Conservation (phyloP, 2,113 vertebrate genomes). For the Aspidoscelis tigris region DNA sequence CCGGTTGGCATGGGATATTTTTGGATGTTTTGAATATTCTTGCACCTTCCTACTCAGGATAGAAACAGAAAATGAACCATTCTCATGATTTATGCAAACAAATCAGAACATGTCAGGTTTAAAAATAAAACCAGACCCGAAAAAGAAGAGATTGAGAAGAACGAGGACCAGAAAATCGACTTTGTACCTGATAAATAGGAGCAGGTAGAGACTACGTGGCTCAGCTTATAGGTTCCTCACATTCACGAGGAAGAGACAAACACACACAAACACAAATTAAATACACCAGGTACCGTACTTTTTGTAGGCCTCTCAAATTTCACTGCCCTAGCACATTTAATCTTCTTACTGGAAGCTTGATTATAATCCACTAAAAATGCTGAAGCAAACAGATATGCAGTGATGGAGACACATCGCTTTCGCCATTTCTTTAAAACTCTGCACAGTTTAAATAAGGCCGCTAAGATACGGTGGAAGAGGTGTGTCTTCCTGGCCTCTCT, state of each 20-base stretch:
- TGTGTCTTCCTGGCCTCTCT: background rate
- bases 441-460: background rate
- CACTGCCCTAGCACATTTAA: constrained; percentile 69
- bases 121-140: background rate
- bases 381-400: constrained; percentile 45
- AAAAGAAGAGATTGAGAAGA: background rate
- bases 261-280: constrained; percentile 42
- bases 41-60: no score
- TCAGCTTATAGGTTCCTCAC: constrained; percentile 26
- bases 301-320: constrained; percentile 67
- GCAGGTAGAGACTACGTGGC: background rate
- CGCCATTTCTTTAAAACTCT: constrained; percentile 12
- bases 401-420: constrained; percentile 26
- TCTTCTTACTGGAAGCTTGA: constrained; percentile 74
- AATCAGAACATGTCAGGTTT: background rate
- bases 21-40: no score
- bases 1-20: no score
- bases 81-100: no score
- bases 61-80: no score
- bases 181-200: background rate
- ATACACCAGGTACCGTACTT: constrained; percentile 50
- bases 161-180: no score
- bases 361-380: constrained; percentile 72
- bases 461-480: background rate
- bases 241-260: constrained; percentile 54